Evolutionary conservation across 64 coral and sea anemone genomes (phyloP).

Genomic region (Cladopsammia gracilis): DNA sequence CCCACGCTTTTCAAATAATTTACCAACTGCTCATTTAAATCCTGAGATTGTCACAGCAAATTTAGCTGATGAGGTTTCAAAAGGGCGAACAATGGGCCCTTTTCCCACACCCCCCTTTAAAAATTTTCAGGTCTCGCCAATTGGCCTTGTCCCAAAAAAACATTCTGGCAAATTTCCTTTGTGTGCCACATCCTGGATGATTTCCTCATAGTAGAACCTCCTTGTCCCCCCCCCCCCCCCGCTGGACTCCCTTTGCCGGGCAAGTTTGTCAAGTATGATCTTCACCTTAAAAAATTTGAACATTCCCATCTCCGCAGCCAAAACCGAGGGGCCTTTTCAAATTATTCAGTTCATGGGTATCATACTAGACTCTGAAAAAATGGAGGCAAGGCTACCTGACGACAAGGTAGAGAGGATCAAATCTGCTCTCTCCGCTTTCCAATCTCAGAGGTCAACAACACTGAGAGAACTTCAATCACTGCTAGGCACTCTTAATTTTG

Average conservation of each 20-base stretch:
- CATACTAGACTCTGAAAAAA: constrained; percentile 18
- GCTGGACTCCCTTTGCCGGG: background rate
- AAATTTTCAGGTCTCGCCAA: too few relatives aligned
- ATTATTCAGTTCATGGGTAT: constrained; percentile 59
- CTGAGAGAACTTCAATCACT: constrained; percentile 52
- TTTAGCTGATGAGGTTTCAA: too few relatives aligned
- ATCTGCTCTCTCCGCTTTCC: constrained; percentile 1
- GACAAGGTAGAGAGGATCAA: constrained; percentile 46
- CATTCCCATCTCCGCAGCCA: constrained; percentile 14
- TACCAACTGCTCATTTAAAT: too few relatives aligned
- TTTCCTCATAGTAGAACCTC: constrained; percentile 26
- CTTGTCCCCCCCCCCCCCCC: background rate
- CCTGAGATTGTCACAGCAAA: too few relatives aligned
- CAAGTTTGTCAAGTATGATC: constrained; percentile 35
- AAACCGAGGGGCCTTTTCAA: constrained; percentile 32
- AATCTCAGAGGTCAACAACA: background rate
- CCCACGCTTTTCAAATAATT: too few relatives aligned
- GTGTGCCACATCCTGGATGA: constrained; percentile 37
- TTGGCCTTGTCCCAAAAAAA: too few relatives aligned
- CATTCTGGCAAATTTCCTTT: constrained; percentile 1
- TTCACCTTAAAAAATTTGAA: constrained; percentile 37
- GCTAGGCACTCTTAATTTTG: constrained; percentile 39
- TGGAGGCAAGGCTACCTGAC: constrained; percentile 42
- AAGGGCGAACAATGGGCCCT: too few relatives aligned
- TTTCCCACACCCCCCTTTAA: too few relatives aligned